Evolutionary conservation across 2,888 invertebrate genomes (phyloP).

Genomic region (Marronus borbonicus): DNA sequence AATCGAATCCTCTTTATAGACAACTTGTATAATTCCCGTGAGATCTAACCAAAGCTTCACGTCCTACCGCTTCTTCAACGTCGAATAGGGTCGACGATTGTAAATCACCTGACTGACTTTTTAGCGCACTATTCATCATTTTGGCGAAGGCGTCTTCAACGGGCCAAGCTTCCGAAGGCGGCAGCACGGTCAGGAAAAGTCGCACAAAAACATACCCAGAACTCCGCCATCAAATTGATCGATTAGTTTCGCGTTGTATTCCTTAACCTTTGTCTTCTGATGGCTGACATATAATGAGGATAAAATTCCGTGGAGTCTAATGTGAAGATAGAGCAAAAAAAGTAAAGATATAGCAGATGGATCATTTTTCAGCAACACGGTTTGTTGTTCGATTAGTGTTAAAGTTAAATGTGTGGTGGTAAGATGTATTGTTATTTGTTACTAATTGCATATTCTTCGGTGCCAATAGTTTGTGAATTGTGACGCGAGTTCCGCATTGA

Average conservation of each 20-base stretch:
- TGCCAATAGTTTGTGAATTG: too few relatives aligned
- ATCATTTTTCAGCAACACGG: too few relatives aligned
- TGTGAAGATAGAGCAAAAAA: neutral
- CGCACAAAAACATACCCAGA: constrained; percentile 7
- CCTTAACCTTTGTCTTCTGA: neutral
- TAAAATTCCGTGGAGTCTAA: neutral
- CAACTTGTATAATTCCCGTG: neutral
- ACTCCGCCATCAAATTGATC: constrained; percentile 12
- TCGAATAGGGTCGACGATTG: constrained; percentile 16
- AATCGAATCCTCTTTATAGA: neutral
- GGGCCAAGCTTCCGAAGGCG: constrained; percentile 10
- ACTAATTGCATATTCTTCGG: too few relatives aligned
- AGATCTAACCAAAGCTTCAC: neutral
- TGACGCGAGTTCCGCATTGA: too few relatives aligned
- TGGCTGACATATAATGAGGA: neutral
- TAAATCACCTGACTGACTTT: constrained; percentile 35
- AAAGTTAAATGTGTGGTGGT: too few relatives aligned
- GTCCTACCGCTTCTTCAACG: neutral
- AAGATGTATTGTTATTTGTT: too few relatives aligned
- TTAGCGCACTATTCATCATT: constrained; percentile 34
- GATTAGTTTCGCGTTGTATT: constrained; percentile 27
- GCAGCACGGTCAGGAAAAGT: neutral
- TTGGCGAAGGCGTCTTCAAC: constrained; percentile 29
- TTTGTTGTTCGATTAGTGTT: too few relatives aligned
- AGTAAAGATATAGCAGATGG: too few relatives aligned